phyloP scores from a whole-genome alignment of 1,140 invertebrate genomes.

The Drosophila navojoa region DNA sequence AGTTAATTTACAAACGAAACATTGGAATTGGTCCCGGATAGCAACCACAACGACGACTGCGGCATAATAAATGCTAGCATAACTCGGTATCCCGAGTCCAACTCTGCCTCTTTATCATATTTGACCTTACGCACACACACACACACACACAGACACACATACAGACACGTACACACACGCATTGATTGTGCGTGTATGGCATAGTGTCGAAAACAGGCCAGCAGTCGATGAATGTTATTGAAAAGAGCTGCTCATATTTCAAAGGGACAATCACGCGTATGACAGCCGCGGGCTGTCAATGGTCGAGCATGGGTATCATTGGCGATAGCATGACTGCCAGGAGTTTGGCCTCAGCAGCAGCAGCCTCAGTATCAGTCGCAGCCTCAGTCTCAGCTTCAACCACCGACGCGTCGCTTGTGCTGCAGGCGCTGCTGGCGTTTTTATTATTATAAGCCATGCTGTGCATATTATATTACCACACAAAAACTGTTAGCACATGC shows the following conservation, averaged over 20 bases:
- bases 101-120: slow-evolving; percentile 61
- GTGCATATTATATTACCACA: slow-evolving; percentile 79
- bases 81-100: slow-evolving; percentile 44
- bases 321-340: slow-evolving; percentile 25
- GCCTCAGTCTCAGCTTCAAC: neutral
- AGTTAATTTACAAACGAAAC: slow-evolving; percentile 81
- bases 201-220: slow-evolving; percentile 67
- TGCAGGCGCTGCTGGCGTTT: slow-evolving; percentile 69
- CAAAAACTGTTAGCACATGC: slow-evolving; percentile 81
- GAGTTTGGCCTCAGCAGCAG: neutral
- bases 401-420: slow-evolving; percentile 6
- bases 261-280: slow-evolving; percentile 80
- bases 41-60: slow-evolving; percentile 56
- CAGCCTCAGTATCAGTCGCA: neutral
- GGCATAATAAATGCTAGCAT: slow-evolving; percentile 79
- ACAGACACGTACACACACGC: neutral
- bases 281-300: slow-evolving; percentile 79
- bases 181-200: slow-evolving; percentile 60
- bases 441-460: slow-evolving; percentile 82
- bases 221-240: slow-evolving; percentile 65
- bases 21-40: slow-evolving; percentile 65
- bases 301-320: slow-evolving; percentile 56
- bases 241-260: slow-evolving; percentile 80
- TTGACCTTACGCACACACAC: slow-evolving; percentile 49
- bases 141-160: neutral